These are phyloP conservation scores for Plestiodon gilberti DNA, from an alignment of 2,113 vertebrate genomes.

Conservation along the genomic window DNA sequence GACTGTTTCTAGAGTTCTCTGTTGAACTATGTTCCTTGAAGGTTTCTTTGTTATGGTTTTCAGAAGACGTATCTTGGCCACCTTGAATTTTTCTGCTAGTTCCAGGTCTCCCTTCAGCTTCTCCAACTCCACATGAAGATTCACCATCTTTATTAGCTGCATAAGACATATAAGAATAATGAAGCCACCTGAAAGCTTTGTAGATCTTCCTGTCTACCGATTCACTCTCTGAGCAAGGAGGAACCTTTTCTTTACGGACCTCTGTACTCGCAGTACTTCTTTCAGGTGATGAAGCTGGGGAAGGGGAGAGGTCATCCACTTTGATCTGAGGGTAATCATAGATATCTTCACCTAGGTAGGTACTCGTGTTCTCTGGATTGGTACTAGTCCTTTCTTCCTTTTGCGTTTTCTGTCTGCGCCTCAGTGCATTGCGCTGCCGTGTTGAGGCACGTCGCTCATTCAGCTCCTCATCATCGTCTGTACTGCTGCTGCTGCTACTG, in stretches of 20 bases:
- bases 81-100: constrained; percentile 73
- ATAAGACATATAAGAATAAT: constrained; percentile 84
- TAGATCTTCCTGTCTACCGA: constrained; percentile 84
- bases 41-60: constrained; percentile 65
- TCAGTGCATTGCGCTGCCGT: constrained; percentile 87
- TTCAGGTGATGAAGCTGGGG: constrained; percentile 83
- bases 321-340: constrained; percentile 92
- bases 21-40: constrained; percentile 67
- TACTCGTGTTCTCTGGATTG: constrained; percentile 64
- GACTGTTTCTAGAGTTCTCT: constrained; percentile 68
- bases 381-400: constrained; percentile 81
- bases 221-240: constrained; percentile 78
- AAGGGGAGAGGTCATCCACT: constrained; percentile 88
- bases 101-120: constrained; percentile 79
- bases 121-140: constrained; percentile 69
- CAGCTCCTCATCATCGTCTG: constrained; percentile 81
- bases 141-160: constrained; percentile 80
- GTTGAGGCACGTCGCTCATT: constrained; percentile 84
- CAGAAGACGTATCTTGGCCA: constrained; percentile 61
- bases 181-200: constrained; percentile 86
- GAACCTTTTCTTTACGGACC: constrained; percentile 68
- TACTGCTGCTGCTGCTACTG: constrained; percentile 88
- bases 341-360: constrained; percentile 88
- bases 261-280: constrained; percentile 70
- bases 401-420: constrained; percentile 81